Evolutionary conservation across 2,888 invertebrate species (phyloP), one percentile per base, ranked within the genome.

Genomic region (Athripsodes cinereus): DNA sequence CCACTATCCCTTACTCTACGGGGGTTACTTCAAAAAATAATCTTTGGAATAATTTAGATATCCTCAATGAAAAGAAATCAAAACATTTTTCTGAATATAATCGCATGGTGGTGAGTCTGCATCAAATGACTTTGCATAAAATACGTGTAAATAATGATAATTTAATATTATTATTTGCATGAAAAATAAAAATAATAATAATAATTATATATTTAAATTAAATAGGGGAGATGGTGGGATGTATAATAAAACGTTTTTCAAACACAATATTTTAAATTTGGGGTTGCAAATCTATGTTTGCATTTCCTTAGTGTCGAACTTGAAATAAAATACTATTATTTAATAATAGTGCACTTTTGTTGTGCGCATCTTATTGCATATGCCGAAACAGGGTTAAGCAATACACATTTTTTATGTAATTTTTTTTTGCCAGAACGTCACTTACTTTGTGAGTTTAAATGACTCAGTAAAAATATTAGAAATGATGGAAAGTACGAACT

Each of bases 281-380:
- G 52, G 54, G 51, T 47, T 50, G 51, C 44, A 52, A 51, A 52
- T 54, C 54, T 58, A 53, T 58, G 55, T 58, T 58, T 58, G 49
- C 51, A 51, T 58, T 58, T 53, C 54, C 48, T 44, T 35, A 26
- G 2, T 16, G 40, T 40, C 40, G 40, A 40, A n/a, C 40, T 40
- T 40, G 26, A 26, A 26, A 26, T n/a, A n/a, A 26, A 26, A 26
- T 26, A 26, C 3, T 26, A 26, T 26, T 26, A 26, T n/a, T n/a
- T n/a, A n/a, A n/a, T n/a, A n/a, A 31, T 31, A 40, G 3, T 40
- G 16, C 40, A 40, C 8, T 40, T 40, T 5, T 40, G 5, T 2
- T 40, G 40, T 8, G 16, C 13, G 40, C 40, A 40, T 40, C 3
- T 40, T 16, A 40, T 40, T 13, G 16, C 26, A 26, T 26, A 26